A percentile compares a stretch with the other conserved stretches of the same genome.
These are phyloP conservation scores for Phoenicopterus ruber DNA, from an alignment of 2,113 vertebrate species.

Conservation along the genomic window DNA sequence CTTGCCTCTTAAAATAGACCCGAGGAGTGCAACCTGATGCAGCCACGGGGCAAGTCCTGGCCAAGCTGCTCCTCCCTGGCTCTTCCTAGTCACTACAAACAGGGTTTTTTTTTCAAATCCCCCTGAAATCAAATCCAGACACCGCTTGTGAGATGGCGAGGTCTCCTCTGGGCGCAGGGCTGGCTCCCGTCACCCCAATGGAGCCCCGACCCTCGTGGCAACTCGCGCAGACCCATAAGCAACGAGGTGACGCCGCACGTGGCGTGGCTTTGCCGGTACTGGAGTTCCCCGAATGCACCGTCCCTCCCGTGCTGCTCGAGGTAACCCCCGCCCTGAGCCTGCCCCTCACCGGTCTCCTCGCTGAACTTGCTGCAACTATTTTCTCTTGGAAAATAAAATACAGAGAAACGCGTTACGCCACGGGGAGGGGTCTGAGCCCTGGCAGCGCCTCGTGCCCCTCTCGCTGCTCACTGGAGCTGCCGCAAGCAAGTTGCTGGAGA, in stretches of 20 bases:
- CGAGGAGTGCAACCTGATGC: neutral
- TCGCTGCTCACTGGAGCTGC: neutral
- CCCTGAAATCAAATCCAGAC: neutral
- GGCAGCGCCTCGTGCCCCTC: fast-evolving
- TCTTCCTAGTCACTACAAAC: neutral
- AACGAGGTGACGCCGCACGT: fast-evolving
- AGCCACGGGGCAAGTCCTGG: neutral
- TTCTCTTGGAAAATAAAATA: neutral
- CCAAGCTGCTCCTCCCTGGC: neutral
- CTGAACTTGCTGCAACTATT: neutral
- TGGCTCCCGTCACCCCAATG: neutral
- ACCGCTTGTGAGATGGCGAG: neutral
- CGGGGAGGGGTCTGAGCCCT: neutral
- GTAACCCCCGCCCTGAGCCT: neutral
- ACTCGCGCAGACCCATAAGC: neutral
- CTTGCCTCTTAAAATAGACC: conserved; percentile 28
- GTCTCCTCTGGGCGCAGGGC: neutral
- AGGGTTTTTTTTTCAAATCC: neutral
- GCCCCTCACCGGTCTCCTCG: neutral
- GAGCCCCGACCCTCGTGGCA: neutral
- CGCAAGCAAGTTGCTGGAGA: neutral
- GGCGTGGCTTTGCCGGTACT: neutral
- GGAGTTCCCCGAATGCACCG: fast-evolving
- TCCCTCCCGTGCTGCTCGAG: neutral
- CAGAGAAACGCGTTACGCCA: neutral